Evolutionary conservation across 2,797 vertebrate genomes (phyloP), one percentile per base, ranked within the genome.

Genomic region (Galago senegalensis): DNA sequence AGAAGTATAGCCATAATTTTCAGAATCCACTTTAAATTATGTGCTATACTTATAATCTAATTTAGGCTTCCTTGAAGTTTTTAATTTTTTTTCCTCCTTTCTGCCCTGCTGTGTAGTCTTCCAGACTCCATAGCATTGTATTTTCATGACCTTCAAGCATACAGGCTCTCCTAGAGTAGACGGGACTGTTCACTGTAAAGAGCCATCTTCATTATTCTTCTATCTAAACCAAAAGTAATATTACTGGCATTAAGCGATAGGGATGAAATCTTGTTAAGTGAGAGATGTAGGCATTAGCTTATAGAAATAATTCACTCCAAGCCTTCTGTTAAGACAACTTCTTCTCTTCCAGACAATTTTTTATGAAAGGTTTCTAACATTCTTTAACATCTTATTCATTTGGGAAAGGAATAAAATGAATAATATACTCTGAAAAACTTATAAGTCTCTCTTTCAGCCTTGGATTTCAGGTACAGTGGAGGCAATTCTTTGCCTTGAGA

Each of bases 11-110:
- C 25, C 14, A 25, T 1, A 27, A 43, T 70, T 70, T 27, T 87
- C 31, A 77, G 29, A 92, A 94, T 65, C 29, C 27, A 80, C 72
- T 60, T n/a, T 96, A 97, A 97, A 65, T 43, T 46, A 56, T 8
- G 60, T 29, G 9, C 17, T 70, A 17, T 5, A 27, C 1, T 87
- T 69, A 11, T 7, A 72, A 23, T 11, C 29, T 40, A 25, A 98
- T 96, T 92, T 93, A 96, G 75, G 85, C 95, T 93, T 92, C 79
- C 95, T 97, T 93, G 95, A 37, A 25, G 31, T 67, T 65, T 63
- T 25, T 53, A 16, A 53, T 4, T 25, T 7, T 94, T 95, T 67
- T 72, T 90, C 60, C 27, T 60, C 60, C 46, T 96, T 94, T 88
- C 88, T 53, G 79, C 40, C 23, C 34, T 63, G 21, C 29, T 89